Conservation (phyloP, 1,140 invertebrate species). For the Listronotus bonariensis region DNA sequence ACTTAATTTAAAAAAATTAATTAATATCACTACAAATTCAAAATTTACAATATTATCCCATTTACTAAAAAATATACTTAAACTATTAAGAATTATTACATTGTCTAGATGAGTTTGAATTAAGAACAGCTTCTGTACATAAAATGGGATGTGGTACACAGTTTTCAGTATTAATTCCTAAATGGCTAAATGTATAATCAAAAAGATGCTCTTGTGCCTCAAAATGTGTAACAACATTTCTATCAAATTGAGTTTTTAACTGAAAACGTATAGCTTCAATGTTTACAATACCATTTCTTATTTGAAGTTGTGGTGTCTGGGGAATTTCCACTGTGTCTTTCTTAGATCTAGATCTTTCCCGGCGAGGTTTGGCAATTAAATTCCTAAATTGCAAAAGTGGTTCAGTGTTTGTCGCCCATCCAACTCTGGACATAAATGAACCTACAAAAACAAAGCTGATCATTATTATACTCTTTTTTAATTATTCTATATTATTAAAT, state of each 20-base stretch:
- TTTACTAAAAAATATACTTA: no score
- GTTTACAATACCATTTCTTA: constrained; percentile 92
- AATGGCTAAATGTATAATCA: constrained; percentile 88
- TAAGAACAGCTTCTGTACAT: constrained; percentile 90
- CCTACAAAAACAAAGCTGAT: no score
- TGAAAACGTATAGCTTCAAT: constrained; percentile 90
- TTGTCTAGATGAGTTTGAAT: constrained; percentile 87
- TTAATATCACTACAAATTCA: no score
- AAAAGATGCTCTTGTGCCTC: constrained; percentile 93
- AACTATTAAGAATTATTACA: no score
- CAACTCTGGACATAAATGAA: constrained; percentile 88
- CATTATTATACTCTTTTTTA: no score
- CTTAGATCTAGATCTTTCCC: constrained; percentile 86
- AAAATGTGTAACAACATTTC: constrained; percentile 91
- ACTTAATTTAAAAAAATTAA: no score
- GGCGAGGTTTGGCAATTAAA: constrained; percentile 84
- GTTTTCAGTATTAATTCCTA: constrained; percentile 83
- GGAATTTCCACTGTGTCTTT: constrained; percentile 71
- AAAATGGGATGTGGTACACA: constrained; percentile 84
- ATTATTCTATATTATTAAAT: no score
- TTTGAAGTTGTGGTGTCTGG: constrained; percentile 69
- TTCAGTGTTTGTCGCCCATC: constrained; percentile 78
- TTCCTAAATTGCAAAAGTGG: constrained; percentile 88
- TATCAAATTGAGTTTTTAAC: constrained; percentile 88
- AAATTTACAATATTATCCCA: no score